Conservation (phyloP, 2,888 invertebrate species). For the Vanessa cardui region DNA sequence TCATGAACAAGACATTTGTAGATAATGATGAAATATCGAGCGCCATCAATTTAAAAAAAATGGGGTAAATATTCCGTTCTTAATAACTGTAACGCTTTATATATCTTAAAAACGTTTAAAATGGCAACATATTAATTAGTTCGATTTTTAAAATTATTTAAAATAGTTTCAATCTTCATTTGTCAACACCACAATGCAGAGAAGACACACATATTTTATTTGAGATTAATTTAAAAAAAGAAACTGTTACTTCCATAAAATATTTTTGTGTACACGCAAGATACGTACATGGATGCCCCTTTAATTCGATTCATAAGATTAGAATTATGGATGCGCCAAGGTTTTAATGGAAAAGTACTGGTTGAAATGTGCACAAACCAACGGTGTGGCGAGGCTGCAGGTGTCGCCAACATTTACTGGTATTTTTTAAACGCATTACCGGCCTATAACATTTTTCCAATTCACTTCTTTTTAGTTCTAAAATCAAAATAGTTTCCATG, state of each 20-base stretch:
- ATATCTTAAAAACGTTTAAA: too few species aligned
- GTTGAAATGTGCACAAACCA: conserved; percentile 60
- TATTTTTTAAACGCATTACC: background rate
- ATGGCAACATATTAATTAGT: too few species aligned
- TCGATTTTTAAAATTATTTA: too few species aligned
- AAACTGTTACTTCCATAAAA: background rate
- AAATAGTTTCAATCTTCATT: too few species aligned
- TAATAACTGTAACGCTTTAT: too few species aligned
- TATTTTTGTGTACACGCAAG: conserved; percentile 11
- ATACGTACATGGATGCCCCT: conserved; percentile 9
- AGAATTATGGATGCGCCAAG: conserved; percentile 50
- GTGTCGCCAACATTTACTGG: conserved; percentile 54
- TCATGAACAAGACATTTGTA: too few species aligned
- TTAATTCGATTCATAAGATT: conserved; percentile 41
- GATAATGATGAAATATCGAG: too few species aligned
- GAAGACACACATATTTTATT: background rate
- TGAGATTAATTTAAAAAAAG: background rate
- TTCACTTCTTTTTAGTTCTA: background rate
- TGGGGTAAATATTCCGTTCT: too few species aligned
- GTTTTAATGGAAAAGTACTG: conserved; percentile 71
- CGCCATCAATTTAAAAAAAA: too few species aligned
- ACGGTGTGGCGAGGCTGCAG: conserved; percentile 47
- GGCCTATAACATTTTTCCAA: background rate
- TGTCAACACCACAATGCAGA: too few species aligned
- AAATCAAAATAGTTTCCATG: background rate